These are phyloP conservation scores for Sebastes ruberrimus DNA, from an alignment of 2,797 vertebrate genomes.

Conservation along the genomic window DNA sequence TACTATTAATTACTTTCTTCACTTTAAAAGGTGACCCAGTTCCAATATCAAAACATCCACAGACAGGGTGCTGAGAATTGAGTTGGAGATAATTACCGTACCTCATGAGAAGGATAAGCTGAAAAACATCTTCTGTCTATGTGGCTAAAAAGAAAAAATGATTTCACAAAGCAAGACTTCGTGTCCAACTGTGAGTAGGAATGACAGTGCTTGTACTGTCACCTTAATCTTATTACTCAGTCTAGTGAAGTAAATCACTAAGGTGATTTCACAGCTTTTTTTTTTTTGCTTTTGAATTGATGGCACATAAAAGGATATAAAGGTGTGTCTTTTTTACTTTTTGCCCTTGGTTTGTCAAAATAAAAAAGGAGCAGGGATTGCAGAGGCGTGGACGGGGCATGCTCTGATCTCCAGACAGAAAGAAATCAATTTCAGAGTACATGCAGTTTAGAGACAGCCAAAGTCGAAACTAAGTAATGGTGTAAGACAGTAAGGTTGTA, in stretches of 20 bases:
- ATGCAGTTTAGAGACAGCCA: slow-evolving; percentile 28
- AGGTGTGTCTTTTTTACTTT: neutral
- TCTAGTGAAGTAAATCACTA: neutral
- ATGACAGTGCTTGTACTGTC: neutral
- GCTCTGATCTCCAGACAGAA: slow-evolving; percentile 61
- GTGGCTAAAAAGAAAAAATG: neutral
- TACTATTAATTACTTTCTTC: slow-evolving; percentile 36
- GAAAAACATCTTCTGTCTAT: neutral
- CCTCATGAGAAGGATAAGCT: slow-evolving; percentile 20
- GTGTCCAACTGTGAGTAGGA: neutral
- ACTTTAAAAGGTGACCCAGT: slow-evolving; percentile 46
- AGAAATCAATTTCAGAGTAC: slow-evolving; percentile 66
- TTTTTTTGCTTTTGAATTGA: slow-evolving; percentile 15
- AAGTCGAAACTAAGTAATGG: slow-evolving; percentile 39
- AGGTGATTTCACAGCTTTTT: slow-evolving; percentile 8
- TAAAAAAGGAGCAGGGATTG: slow-evolving; percentile 34
- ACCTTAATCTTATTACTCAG: slow-evolving; percentile 4
- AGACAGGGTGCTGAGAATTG: slow-evolving; percentile 7
- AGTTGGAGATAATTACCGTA: slow-evolving; percentile 23
- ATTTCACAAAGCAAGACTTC: neutral
- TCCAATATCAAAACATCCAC: slow-evolving; percentile 31
- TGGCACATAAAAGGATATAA: slow-evolving; percentile 18
- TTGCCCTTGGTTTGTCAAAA: slow-evolving; percentile 63
- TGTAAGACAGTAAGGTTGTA: neutral
- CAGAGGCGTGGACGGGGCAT: slow-evolving; percentile 42